phyloP scores from a whole-genome alignment of 1,140 invertebrate genomes.

The Drosophila kohkoa region DNA sequence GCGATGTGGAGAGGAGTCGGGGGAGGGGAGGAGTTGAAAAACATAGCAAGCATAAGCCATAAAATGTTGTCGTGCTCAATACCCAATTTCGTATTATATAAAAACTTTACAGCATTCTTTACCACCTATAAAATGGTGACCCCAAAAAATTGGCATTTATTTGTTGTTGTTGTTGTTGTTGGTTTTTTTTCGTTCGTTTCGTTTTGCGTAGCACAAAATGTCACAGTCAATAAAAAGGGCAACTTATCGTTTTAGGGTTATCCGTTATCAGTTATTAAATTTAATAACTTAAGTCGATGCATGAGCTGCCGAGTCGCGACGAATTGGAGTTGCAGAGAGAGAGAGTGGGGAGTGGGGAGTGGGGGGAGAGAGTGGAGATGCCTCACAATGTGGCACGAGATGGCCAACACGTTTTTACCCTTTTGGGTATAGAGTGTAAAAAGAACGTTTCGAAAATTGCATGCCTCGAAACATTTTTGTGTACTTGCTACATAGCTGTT shows the following conservation, averaged over 20 bases:
- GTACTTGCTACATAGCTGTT: conserved; percentile 32
- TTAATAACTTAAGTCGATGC: conserved; percentile 28
- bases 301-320: neutral
- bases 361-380: neutral
- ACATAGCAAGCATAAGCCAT: neutral
- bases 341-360: too few relatives aligned
- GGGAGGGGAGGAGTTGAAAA: too few relatives aligned
- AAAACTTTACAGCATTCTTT: neutral
- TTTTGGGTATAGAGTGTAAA: conserved; percentile 30
- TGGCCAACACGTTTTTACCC: conserved; percentile 17
- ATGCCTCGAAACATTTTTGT: conserved; percentile 33
- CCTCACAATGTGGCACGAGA: neutral
- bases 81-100: conserved; percentile 12
- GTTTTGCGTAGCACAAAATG: conserved; percentile 6
- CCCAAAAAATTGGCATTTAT: neutral
- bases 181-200: neutral
- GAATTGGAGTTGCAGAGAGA: neutral
- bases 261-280: conserved; percentile 28
- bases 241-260: conserved; percentile 22
- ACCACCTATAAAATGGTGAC: conserved; percentile 14
- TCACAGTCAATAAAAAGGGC: conserved; percentile 22
- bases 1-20: too few relatives aligned
- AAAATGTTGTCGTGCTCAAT: neutral
- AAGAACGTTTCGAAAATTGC: conserved; percentile 35
- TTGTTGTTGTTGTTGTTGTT: neutral